Conservation (phyloP, 2,888 invertebrate genomes). For the Isoperla grammatica region DNA sequence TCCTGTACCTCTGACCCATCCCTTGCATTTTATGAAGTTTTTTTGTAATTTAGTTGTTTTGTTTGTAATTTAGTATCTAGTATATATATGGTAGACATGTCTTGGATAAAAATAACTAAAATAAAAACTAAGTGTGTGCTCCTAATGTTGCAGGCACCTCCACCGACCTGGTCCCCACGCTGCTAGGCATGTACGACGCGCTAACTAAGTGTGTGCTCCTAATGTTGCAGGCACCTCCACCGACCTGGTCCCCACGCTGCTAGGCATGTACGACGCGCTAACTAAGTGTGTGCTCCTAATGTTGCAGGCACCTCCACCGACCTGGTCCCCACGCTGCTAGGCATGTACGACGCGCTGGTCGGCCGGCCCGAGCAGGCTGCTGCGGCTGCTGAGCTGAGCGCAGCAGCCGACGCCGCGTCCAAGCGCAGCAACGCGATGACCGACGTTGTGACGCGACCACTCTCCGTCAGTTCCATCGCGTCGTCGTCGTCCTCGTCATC, state of each 20-base stretch:
- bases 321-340: slow-evolving; percentile 77
- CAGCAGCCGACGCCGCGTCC: slow-evolving; percentile 12
- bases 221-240: slow-evolving; percentile 67
- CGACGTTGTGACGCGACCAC: slow-evolving; percentile 56
- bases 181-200: slow-evolving; percentile 83
- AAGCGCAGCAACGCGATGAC: slow-evolving; percentile 19
- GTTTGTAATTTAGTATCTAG: no score
- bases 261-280: slow-evolving; percentile 84
- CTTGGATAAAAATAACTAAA: no score
- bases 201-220: slow-evolving; percentile 47
- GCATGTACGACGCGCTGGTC: slow-evolving; percentile 76
- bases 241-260: slow-evolving; percentile 77
- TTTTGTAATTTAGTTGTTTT: no score
- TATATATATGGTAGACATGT: no score
- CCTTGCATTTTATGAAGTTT: no score
- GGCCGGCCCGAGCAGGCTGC: slow-evolving; percentile 36
- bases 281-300: slow-evolving; percentile 39
- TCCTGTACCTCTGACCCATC: no score
- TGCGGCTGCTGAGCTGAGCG: slow-evolving; percentile 19
- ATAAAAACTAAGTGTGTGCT: no score
- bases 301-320: slow-evolving; percentile 74
- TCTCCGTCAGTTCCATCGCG: slow-evolving; percentile 72
- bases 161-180: slow-evolving; percentile 72
- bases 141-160: slow-evolving; percentile 67
- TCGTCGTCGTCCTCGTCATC: slow-evolving; percentile 46